Conservation (phyloP, 2,888 invertebrate genomes). For the Clepsis dumicolana region DNA sequence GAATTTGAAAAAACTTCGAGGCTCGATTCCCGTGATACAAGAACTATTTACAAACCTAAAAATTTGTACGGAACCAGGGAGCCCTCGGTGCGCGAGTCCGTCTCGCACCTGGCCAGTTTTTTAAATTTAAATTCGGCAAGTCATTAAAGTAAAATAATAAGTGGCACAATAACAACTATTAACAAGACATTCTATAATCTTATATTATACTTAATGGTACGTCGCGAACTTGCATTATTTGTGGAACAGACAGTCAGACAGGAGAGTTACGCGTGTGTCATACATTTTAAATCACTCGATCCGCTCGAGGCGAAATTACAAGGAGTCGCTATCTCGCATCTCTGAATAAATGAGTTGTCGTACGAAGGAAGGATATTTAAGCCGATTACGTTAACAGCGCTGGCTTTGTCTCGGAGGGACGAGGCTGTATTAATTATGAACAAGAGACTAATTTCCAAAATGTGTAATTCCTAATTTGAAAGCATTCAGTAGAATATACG, state of each 20-base stretch:
- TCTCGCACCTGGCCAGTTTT: too few species aligned
- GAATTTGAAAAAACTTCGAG: too few species aligned
- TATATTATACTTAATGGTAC: too few species aligned
- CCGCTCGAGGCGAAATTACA: conserved; percentile 20
- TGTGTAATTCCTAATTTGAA: conserved; percentile 44
- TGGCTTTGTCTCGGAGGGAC: conserved; percentile 56
- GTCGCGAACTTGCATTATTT: background rate
- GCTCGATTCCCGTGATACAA: too few species aligned
- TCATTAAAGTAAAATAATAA: too few species aligned
- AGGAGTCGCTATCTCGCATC: conserved; percentile 27
- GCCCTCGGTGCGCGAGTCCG: too few species aligned
- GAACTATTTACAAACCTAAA: too few species aligned
- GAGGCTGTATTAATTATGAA: conserved; percentile 54
- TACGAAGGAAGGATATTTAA: conserved; percentile 59
- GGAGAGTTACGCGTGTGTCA: conserved; percentile 26
- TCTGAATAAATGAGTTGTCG: conserved; percentile 40
- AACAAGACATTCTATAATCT: too few species aligned
- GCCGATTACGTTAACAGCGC: conserved; percentile 70
- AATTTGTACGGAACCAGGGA: too few species aligned
- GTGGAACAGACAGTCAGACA: background rate
- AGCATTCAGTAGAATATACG: conserved; percentile 11
- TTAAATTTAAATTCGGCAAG: too few species aligned
- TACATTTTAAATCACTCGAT: conserved; percentile 35
- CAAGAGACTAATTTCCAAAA: conserved; percentile 51
- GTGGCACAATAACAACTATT: too few species aligned